Base-by-base conservation (phyloP, 2,113 vertebrate genomes). In the Myotis davidii region DNA sequence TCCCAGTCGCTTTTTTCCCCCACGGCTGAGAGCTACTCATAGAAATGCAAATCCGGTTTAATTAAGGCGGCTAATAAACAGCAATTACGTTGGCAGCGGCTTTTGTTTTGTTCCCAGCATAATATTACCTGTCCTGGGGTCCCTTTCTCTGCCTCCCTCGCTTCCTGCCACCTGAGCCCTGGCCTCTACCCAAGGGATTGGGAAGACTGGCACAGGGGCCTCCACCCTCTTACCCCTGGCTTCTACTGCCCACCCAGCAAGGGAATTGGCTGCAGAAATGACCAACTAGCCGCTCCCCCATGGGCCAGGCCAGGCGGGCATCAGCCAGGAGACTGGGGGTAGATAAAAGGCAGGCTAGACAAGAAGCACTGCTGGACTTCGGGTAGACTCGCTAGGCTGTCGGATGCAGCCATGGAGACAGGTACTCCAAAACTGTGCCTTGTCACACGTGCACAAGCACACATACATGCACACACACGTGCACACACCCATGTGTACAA, bases 11-110 rank as follows among this genome's bases (percentile, higher is more conserved):
- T 88, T 29, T 37, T 32, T 50, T 50, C 9, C 65, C 76, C 37
- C 54, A 92, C 77, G 85, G 69, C 98, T 98, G 98, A 97, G 98
- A 98, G 97, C 97, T 97, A 79, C 98, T 98, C 98, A 97, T 98
- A 98, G 98, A 99, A 98, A 99, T 99, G 99, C 98, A 98, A 99
- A 99, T 99, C 98, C 98, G 97, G 98, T 99, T 98, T 98, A 99
- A 99, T 99, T 99, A 98, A 97, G 97, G 98, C 98, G 98, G 97
- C 98, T 99, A 99, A 99, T 98, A 98, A 99, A 98, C 98, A 98
- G 98, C 98, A 99, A 98, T 99, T 99, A 99, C 97, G 98, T 98
- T 98, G 98, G 96, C 96, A 90, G 96, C 86, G 54, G 92, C 96
- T 96, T 88, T 79, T 95, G 90, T 59, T 94, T 90, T 92, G 88